These are phyloP conservation scores for Miniopterus natalensis DNA, from an alignment of 2,113 vertebrate species.

Conservation along the genomic window DNA sequence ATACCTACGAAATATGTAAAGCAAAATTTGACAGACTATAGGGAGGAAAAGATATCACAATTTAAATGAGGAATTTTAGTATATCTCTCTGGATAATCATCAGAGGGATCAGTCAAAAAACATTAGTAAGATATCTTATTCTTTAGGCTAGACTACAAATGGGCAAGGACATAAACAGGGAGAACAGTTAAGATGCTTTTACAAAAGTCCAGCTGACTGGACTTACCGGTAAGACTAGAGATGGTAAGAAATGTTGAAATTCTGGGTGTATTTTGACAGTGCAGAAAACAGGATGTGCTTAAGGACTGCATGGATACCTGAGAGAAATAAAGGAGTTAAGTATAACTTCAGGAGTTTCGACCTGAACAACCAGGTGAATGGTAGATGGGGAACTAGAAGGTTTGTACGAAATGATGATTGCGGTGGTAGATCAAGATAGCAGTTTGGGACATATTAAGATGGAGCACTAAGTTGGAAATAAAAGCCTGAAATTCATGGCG, in stretches of 20 bases:
- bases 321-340: background rate
- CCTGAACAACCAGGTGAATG: background rate
- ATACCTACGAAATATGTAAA: background rate
- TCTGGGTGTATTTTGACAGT: background rate
- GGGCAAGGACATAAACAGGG: background rate
- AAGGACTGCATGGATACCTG: background rate
- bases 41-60: background rate
- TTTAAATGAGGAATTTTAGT: background rate
- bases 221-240: background rate
- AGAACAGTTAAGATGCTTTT: background rate
- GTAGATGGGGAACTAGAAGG: background rate
- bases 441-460: background rate
- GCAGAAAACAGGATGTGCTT: background rate
- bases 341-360: background rate
- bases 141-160: background rate
- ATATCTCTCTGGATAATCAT: background rate
- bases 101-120: background rate
- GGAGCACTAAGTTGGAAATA: background rate
- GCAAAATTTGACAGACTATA: background rate
- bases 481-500: background rate
- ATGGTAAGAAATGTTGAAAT: background rate
- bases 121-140: background rate
- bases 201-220: background rate
- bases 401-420: background rate
- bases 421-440: background rate